Base-by-base conservation (phyloP, 2,113 vertebrate species). In the Terrapene triunguis region DNA sequence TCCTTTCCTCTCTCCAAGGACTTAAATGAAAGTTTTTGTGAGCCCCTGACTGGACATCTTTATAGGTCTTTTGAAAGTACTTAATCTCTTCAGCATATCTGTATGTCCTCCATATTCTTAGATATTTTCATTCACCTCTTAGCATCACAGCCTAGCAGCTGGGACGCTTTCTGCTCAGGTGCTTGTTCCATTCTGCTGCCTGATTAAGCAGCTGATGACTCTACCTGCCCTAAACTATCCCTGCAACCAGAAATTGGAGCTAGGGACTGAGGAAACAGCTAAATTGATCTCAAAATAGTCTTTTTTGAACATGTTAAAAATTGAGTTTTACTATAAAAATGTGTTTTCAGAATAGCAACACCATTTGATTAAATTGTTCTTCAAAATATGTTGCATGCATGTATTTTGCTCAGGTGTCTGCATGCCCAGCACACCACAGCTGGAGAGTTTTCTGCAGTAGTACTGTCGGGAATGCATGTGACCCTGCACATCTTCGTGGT, bases 101-200 rank as follows among this genome's bases (percentile, higher is more conserved):
- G 5, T 17, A 2, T 27, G 27, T 54, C 69, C 42, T 79, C 12
- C 6, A 0, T 29, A 78, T 80, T 1, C 4, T 1, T 47, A 9
- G 12, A 11, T 5, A 44, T 44, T 88, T 87, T 89, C 17, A 22
- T 29, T 1, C 57, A 3, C 14, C 76, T 72, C 1, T 83, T 90
- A 29, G 24, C 4, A 3, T 82, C 88, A 89, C 17, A 53, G 24
- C 16, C 2, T 90, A 19, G 17, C 13, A 27, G 21, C n/a, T 2
- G 87, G 29, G 10, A 19, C 51, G 8, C 51, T 85, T 1, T 88
- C 85, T 2, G 9, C n/a, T 90, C 44, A 76, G 29, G 3, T 92
- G 51, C 4, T 2, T 87, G 42, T 19, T 69, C 22, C 92, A 38
- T 92, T 88, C 72, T 90, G 54, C 21, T 76, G 8, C 82, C 21